Evolutionary conservation across 2,888 invertebrate genomes (phyloP), one percentile per base, ranked within the genome.

Genomic region (Euplagia quadripunctaria): DNA sequence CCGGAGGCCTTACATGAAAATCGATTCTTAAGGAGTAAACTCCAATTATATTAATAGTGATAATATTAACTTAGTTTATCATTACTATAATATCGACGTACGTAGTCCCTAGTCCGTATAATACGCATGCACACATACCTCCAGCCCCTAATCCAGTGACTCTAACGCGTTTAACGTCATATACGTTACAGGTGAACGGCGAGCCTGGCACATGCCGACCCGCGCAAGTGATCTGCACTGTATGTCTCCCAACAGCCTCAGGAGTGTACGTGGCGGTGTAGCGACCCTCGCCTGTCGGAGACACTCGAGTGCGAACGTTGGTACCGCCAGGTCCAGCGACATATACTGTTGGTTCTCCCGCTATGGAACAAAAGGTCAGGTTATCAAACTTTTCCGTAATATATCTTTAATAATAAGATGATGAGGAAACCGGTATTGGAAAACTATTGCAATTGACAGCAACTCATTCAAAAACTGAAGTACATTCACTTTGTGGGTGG

Each of bases 131-230:
- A 58, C 12, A 64, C 70, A 55, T 73, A 95, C 96, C 96, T 86
- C 96, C 96, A 76, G 96, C 92, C 0, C 96, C 96, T 51, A 97
- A 87, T 2, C 97, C 97, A 31, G 97, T 97, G 46, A 97, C 97
- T 52, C 97, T 94, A 17, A 98, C 98, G 79, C 98, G 97, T 1
- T 97, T 97, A 0, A 99, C 99, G 90, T 99, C 99, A 85, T 99
- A 99, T 58, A 99, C 98, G 90, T 99, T 99, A 92, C 99, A 99
- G 41, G 98, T 98, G 92, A 99, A 99, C 0, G 99, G 99, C 41
- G 99, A 99, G 1, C 99, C 99, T 75, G 97, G 97, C 5, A 99
- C 98, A 70, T 98, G 98, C 80, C 98, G 97, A 52, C 98, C 98
- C 72, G 98, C 98, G 69, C 98, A 97, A 43, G 98, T 96, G 46